Evolutionary conservation across 2,797 vertebrate species (phyloP), one percentile per base, ranked within the genome.

Genomic region (Aeoliscus strigatus): DNA sequence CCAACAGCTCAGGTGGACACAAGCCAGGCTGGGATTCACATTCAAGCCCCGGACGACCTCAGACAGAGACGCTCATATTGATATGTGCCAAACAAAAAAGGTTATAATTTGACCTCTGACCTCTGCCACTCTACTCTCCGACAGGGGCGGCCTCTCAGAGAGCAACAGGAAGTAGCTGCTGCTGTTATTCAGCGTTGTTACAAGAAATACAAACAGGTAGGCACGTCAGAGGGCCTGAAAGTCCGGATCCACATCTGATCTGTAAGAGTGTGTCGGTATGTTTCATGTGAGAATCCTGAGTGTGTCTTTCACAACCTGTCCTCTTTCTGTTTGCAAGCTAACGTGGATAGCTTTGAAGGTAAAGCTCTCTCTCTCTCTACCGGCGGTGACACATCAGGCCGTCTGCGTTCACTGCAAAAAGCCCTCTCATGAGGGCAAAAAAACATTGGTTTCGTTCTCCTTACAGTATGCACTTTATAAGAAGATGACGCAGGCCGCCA

Each of bases 271-370:
- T n/a, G n/a, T n/a, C n/a, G n/a, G n/a, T n/a, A n/a, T n/a, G n/a
- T n/a, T n/a, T n/a, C n/a, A n/a, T n/a, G n/a, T n/a, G n/a, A n/a
- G n/a, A n/a, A n/a, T n/a, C n/a, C 8, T 39, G 18, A 43, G 47
- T 48, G 18, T 35, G 30, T 51, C 27, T 60, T 70, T 69, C 53
- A 72, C 59, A 71, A 45, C 29, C 14, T 66, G 46, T 55, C 37
- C 56, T 81, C n/a, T 77, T 69, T 66, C 57, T 73, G 81, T 87
- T 89, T 87, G 76, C 87, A 97, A 99, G 96, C 96, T 99, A 89
- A 99, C 96, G 92, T 99, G 96, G 96, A 99, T 99, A 97, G 96
- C 95, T 91, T 94, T 99, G 93, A 99, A 99, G 96, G 96, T 98
- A 99, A 97, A 84, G 62, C 45, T 6, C 40, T 50, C 37, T 26